A percentile compares a stretch with the other conserved stretches of the same genome.
phyloP scores from a whole-genome alignment of 2,797 vertebrate genomes.

The Rhinoraja longicauda region DNA sequence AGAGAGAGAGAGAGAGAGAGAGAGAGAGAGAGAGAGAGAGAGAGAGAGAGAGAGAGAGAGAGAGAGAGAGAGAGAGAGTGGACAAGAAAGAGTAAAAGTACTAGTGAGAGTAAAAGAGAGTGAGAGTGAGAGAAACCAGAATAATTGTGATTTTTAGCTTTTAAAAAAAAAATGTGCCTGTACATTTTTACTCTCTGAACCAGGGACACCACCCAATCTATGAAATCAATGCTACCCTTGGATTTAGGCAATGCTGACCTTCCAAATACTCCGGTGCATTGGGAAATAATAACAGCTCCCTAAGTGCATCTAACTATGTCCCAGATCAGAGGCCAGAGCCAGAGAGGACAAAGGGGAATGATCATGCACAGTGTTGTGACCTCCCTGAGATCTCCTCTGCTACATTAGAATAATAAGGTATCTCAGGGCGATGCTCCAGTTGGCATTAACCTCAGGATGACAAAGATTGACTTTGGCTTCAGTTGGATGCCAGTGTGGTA shows the following conservation, averaged over 20 bases:
- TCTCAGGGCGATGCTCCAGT: neutral
- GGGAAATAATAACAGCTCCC: neutral
- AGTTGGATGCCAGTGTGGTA: too few relatives aligned
- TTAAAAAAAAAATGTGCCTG: too few relatives aligned
- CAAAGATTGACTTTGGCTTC: too few relatives aligned
- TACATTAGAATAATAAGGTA: neutral
- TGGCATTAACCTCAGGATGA: neutral
- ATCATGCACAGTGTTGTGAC: neutral
- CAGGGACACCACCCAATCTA: neutral
- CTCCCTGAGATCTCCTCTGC: neutral
- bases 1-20: too few relatives aligned
- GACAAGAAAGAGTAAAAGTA: neutral
- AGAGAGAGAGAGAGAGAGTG: too few relatives aligned
- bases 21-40: too few relatives aligned
- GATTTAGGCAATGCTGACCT: neutral
- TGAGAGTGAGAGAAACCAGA: neutral
- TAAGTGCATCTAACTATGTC: neutral
- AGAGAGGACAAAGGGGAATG: too few relatives aligned
- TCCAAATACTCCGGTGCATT: neutral
- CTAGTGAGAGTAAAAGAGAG: neutral
- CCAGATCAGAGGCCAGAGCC: neutral
- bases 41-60: too few relatives aligned
- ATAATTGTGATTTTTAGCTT: too few relatives aligned
- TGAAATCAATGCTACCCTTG: neutral
- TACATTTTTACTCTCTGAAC: too few relatives aligned